Evolutionary conservation across 2,113 vertebrate species (phyloP).

Genomic region (Albula goreensis): DNA sequence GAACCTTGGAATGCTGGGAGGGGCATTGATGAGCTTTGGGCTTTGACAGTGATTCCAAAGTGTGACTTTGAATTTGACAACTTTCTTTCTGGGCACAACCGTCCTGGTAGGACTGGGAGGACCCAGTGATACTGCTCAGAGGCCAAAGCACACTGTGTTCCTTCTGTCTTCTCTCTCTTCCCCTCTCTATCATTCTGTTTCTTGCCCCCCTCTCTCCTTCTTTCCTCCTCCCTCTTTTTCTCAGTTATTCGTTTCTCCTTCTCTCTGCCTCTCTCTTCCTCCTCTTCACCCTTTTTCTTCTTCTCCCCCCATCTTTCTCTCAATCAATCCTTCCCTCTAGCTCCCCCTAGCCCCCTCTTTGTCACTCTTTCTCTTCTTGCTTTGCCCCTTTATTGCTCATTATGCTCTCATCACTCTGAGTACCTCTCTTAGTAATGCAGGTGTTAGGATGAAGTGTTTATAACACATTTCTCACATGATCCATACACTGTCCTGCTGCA

Average conservation of each 20-base stretch:
- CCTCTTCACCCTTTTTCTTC: neutral
- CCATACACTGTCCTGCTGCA: no score
- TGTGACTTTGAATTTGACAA: neutral
- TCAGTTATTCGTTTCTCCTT: neutral
- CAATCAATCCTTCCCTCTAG: neutral
- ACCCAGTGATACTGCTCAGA: neutral
- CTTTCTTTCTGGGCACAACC: no score
- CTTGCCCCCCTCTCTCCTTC: neutral
- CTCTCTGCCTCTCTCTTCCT: neutral
- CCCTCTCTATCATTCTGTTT: neutral
- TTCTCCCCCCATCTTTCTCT: neutral
- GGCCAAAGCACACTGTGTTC: conserved; percentile 12
- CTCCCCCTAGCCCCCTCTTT: no score
- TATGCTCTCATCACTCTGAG: no score
- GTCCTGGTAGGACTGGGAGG: neutral
- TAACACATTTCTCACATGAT: no score
- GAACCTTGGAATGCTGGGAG: neutral
- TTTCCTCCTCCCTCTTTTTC: neutral
- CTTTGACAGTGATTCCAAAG: neutral
- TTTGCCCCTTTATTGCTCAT: no score
- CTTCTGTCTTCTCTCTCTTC: neutral
- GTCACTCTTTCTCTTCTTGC: no score
- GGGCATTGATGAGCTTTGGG: neutral
- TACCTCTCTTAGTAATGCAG: no score
- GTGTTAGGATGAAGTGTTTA: no score